Base-by-base conservation (phyloP, 2,888 invertebrate genomes). In the Netelia melanura region DNA sequence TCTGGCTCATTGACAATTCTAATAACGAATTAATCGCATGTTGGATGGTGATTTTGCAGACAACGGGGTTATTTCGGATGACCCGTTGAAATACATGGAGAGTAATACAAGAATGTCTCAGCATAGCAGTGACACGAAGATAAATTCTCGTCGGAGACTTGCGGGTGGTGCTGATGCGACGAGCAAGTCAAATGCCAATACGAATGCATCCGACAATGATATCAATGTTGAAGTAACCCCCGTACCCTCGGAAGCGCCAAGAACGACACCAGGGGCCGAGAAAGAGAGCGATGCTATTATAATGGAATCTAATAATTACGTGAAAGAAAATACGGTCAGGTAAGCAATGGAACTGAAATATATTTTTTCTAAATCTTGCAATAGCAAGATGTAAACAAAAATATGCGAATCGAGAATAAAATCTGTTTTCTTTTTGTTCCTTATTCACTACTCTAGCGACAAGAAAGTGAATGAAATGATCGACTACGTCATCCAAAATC, bases 401-500 rank as follows among this genome's bases (percentile, higher is more conserved):
- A 65, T 62, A 81, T 70, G 21, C 23, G 30, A 38, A 6, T 38
- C 38, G 38, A 38, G 38, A 38, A 38, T 38, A 38, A 38, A 38
- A 38, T 38, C 6, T 38, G 38, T 38, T 38, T 38, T 38, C 38
- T 38, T 38, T 6, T 38, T 38, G 1, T 1, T 5, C 38, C 38
- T 38, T 38, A 38, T 38, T 38, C 6, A 6, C 38, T 6, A 23
- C 75, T 78, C 52, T 82, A 93, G 93, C 25, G 91, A 92, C 77
- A 89, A 89, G 83, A 90, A 91, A 64, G 91, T 92, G 70, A 91
- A 93, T 71, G 91, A 92, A 82, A 89, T 92, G 85, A 88, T 93
- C 70, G 90, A 92, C n/a, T 90, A 91, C 72, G 90, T 91, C 1
- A 90, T 91, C 38, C 85, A 89, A 82, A 93, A 93, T 88, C 87